Evolutionary conservation across 2,888 invertebrate genomes (phyloP).

Genomic region (Drosophila testacea): DNA sequence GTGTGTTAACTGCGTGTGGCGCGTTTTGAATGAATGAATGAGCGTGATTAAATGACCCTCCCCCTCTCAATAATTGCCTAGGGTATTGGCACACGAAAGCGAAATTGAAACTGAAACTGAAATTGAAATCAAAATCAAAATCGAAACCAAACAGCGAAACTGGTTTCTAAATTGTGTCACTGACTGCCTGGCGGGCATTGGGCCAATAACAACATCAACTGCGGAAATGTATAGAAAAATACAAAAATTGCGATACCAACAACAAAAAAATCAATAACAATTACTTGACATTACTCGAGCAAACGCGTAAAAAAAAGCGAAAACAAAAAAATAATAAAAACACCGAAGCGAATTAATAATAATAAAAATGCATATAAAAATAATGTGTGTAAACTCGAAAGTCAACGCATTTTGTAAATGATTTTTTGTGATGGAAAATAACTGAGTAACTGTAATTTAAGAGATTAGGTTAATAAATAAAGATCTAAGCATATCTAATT

Average conservation of each 20-base stretch:
- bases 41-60: constrained; percentile 50
- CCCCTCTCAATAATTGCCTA: constrained; percentile 16
- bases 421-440: constrained; percentile 34
- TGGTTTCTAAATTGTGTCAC: constrained; percentile 77
- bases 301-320: constrained; percentile 33
- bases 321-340: constrained; percentile 21
- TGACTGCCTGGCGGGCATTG: constrained; percentile 62
- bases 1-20: constrained; percentile 36
- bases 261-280: constrained; percentile 73
- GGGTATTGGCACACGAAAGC: constrained; percentile 50
- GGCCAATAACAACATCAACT: constrained; percentile 30
- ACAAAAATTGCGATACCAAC: constrained; percentile 31
- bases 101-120: constrained; percentile 56
- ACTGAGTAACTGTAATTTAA: constrained; percentile 23
- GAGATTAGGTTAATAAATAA: constrained; percentile 3
- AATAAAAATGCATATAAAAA: constrained; percentile 21
- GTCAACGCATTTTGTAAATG: constrained; percentile 39
- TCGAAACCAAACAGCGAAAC: constrained; percentile 51
- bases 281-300: constrained; percentile 70
- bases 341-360: constrained; percentile 25
- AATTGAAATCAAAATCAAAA: constrained; percentile 49
- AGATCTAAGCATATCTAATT: constrained; percentile 8
- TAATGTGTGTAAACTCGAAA: constrained; percentile 28
- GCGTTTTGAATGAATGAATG: constrained; percentile 60
- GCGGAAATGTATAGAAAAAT: constrained; percentile 64